Percentiles rank a stretch among this genome's conserved stretches.
Evolutionary conservation across 2,888 invertebrate species (phyloP).

Genomic region (Alviniconcha strummeri): DNA sequence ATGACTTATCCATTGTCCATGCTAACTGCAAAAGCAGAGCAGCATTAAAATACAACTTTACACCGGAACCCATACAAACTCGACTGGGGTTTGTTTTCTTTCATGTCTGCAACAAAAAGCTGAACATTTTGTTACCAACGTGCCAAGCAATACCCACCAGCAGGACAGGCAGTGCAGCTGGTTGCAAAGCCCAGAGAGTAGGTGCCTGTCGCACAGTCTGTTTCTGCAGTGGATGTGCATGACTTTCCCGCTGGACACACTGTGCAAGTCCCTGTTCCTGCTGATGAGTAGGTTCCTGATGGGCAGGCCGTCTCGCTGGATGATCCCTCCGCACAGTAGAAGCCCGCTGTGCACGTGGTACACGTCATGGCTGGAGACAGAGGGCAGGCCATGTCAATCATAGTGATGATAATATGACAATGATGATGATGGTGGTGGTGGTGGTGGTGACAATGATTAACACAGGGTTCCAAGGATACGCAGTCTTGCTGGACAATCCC

Average conservation of each 20-base stretch:
- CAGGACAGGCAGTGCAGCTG: constrained; percentile 56
- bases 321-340: constrained; percentile 56
- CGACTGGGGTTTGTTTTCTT: not conserved
- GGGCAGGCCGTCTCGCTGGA: constrained; percentile 51
- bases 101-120: not conserved
- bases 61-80: too few relatives aligned
- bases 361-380: constrained; percentile 56
- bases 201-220: constrained; percentile 53
- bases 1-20: not conserved
- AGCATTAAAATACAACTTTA: too few relatives aligned
- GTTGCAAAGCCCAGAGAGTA: constrained; percentile 53
- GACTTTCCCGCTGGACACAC: constrained; percentile 58
- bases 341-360: constrained; percentile 56
- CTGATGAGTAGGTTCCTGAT: constrained; percentile 52
- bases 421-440: not conserved
- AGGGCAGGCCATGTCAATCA: not conserved
- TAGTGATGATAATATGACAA: not conserved
- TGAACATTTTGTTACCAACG: not conserved
- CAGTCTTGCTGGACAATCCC: constrained; percentile 48
- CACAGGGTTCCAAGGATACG: constrained; percentile 40
- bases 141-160: constrained; percentile 47
- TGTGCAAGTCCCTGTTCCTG: constrained; percentile 49
- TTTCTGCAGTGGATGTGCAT: constrained; percentile 51
- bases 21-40: too few relatives aligned
- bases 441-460: too few relatives aligned